phyloP scores from a whole-genome alignment of 1,140 invertebrate species.

The Phymastichus coffea region DNA sequence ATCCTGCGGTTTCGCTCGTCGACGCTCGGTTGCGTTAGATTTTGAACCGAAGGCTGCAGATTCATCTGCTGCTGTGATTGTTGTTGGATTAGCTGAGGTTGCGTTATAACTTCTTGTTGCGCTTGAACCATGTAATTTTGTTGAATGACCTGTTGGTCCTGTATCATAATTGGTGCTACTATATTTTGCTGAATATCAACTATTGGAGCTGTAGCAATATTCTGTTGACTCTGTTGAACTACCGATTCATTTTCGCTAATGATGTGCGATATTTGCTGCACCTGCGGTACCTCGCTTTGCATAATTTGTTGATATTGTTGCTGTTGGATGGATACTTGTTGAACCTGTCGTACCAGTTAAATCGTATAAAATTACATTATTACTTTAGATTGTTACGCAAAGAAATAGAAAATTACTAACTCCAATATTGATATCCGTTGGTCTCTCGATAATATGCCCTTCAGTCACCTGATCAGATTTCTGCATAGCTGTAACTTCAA shows the following conservation, averaged over 20 bases:
- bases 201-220: background rate
- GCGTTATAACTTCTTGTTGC: slow-evolving; percentile 29
- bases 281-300: slow-evolving; percentile 18
- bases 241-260: slow-evolving; percentile 12
- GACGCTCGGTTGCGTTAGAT: slow-evolving; percentile 37
- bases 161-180: slow-evolving; percentile 6
- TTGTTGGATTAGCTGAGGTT: slow-evolving; percentile 36
- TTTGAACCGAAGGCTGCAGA: slow-evolving; percentile 35
- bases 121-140: slow-evolving; percentile 23
- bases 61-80: slow-evolving; percentile 37
- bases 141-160: slow-evolving; percentile 27
- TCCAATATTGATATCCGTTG: too few species aligned
- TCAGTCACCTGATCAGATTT: too few species aligned
- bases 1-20: slow-evolving; percentile 52
- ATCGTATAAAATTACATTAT: background rate
- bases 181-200: slow-evolving; percentile 18
- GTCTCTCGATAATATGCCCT: too few species aligned
- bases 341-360: background rate
- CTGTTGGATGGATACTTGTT: background rate
- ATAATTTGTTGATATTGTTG: slow-evolving; percentile 11
- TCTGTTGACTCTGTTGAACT: slow-evolving; percentile 26
- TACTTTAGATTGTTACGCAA: too few species aligned
- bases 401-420: too few species aligned
- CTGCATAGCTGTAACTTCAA: too few species aligned
- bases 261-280: slow-evolving; percentile 8